Base-by-base conservation (phyloP, 1,140 invertebrate species). In the Pomacea maculata region DNA sequence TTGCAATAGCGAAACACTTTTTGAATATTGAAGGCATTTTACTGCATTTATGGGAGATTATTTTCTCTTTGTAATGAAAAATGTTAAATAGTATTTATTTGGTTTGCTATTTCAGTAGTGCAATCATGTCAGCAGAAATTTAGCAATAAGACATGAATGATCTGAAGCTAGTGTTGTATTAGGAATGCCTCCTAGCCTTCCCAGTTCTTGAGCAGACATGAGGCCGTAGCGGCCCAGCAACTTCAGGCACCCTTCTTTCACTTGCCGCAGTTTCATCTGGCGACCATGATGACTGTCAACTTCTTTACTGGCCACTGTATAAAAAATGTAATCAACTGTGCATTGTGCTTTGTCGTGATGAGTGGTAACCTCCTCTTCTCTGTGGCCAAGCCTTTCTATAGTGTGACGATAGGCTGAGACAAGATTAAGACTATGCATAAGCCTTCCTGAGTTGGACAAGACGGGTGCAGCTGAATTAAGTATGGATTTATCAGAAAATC, bases 131-230 rank as follows among this genome's bases (percentile, higher is more conserved):
- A 88, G 80, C 7, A 87, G 55, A 81, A 89, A 88, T 79, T 82
- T 83, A n/a, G 84, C 82, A 25, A 88, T 75, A 29, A 89, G 82
- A 71, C 85, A 83, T n/a, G 88, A 63, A 80, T 89, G 88, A 79
- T 89, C 88, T 12, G 88, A 89, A 15, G 85, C 81, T 34, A 86
- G 65, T 9, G 92, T 90, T 64, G 92, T 90, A 89, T 96, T 96
- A n/a, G 96, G 96, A 86, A 97, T 93, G 3, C 83, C 84, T 10
- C 93, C 94, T n/a, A 94, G 87, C 21, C 88, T 83, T n/a, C 87
- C 75, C 78, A 95, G 94, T 83, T 95, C 93, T 0, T 87, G 80
- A 0, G 89, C 88, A 1, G 93, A 94, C 19, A 95, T 94, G 71
- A 97, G 91, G 29, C 89, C 90, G 67, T 94, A 94, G 14, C 93